Percentiles rank a stretch among this genome's conserved stretches.
Conservation (phyloP, 2,113 vertebrate genomes). For the Panurus biarmicus region DNA sequence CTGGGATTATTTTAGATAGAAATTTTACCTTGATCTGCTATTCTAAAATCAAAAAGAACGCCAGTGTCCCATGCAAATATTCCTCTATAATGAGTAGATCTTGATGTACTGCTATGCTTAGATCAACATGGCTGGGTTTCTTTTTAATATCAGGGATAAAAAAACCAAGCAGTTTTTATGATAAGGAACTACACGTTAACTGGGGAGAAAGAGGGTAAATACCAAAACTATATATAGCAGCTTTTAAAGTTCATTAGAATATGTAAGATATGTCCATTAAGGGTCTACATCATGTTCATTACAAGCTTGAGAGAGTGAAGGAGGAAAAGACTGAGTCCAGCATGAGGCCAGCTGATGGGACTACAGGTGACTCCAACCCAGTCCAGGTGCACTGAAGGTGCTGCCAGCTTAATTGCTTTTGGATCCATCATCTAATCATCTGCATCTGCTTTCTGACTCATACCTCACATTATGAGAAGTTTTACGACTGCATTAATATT, state of each 20-base stretch:
- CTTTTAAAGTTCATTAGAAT: not conserved
- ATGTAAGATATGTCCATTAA: not conserved
- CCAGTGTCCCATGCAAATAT: not conserved
- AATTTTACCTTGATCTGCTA: not conserved
- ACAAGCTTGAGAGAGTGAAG: not conserved
- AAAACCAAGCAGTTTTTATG: not conserved
- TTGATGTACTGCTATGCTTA: not conserved
- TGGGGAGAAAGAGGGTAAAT: not conserved
- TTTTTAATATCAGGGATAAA: not conserved
- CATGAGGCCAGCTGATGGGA: not conserved
- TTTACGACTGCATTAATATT: not conserved
- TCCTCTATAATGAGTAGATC: not conserved
- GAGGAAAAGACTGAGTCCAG: not conserved
- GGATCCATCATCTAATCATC: not conserved
- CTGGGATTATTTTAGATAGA: not conserved
- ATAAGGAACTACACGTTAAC: not conserved
- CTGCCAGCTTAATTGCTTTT: not conserved
- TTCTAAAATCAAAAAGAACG: not conserved
- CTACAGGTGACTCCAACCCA: not conserved
- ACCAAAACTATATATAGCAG: not conserved
- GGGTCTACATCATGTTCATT: not conserved
- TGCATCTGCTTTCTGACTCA: not conserved
- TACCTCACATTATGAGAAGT: not conserved
- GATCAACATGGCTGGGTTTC: not conserved
- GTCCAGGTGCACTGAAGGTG: not conserved